Conservation (phyloP, 2,888 invertebrate genomes). For the Oxytorus armatus region DNA sequence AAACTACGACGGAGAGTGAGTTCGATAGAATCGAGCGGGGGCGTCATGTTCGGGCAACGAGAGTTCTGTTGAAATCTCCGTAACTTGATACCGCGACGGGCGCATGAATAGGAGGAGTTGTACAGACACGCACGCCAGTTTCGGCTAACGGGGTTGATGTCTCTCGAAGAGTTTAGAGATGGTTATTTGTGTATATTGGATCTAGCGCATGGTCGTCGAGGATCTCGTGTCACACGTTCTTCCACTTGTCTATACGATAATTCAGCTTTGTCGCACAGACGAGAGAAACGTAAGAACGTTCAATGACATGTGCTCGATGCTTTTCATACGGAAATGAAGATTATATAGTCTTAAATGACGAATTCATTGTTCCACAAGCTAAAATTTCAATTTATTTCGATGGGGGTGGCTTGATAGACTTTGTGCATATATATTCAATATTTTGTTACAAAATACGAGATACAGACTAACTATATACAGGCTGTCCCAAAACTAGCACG, state of each 20-base stretch:
- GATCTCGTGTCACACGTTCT: constrained; percentile 47
- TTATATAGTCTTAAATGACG: not conserved
- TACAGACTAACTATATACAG: too few species aligned
- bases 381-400: too few species aligned
- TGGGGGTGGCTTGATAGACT: too few species aligned
- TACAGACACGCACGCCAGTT: constrained; percentile 70
- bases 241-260: constrained; percentile 20
- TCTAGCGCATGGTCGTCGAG: constrained; percentile 45
- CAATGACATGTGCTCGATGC: not conserved
- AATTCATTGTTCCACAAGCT: too few species aligned
- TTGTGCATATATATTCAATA: too few species aligned
- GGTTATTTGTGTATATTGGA: constrained; percentile 47
- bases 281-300: not conserved
- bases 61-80: constrained; percentile 83
- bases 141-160: constrained; percentile 80
- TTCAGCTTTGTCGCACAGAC: not conserved
- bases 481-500: too few species aligned
- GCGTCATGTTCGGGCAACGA: constrained; percentile 72
- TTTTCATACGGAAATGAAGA: not conserved
- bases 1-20: constrained; percentile 55
- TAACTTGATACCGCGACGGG: constrained; percentile 80
- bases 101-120: constrained; percentile 33
- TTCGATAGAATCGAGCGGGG: constrained; percentile 60
- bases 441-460: too few species aligned
- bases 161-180: constrained; percentile 72